Evolutionary conservation across 2,113 vertebrate genomes (phyloP), one percentile per base, ranked within the genome.

Genomic region (Thryonomys swinderianus): DNA sequence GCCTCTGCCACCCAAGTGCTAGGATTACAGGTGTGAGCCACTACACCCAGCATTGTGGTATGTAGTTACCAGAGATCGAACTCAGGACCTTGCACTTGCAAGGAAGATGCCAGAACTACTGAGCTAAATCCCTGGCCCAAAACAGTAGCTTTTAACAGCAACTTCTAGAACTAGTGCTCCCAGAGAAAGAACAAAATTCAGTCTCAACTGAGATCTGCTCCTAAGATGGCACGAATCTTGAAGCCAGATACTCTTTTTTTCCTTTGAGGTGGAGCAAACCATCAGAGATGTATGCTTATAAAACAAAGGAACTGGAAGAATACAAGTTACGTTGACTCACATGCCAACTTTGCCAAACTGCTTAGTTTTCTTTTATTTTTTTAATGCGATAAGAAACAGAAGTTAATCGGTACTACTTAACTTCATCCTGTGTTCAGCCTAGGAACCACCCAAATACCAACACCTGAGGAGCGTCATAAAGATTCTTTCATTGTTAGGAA

Each of bases 401-500:
- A 88, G 64, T 45, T 69, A 42, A 92, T 92, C 30, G 78, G 10
- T 51, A 64, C 10, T 76, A 62, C 25, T 88, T n/a, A 79, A 67
- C 59, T 84, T 62, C 57, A 74, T 61, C 45, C 64, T 21, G 7
- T 32, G 37, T 69, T 84, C 16, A 91, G 89, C 51, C 88, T 86
- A 80, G 62, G 92, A 94, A 66, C 71, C 79, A 80, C 10, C 21
- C 62, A 88, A 62, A 73, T 74, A 51, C 88, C 85, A 95, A 88
- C 80, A 86, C 45, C 48, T 21, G 25, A 85, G 79, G 51, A 86
- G 79, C 2, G 8, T 81, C 86, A 80, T 81, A 79, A 96, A 89
- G 94, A 94, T 84, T 88, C 84, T 95, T 94, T 85, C 61, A 53
- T 91, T 85, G 88, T 85, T 61, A 95, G 88, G 78, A 88, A 94